phyloP scores from a whole-genome alignment of 2,888 invertebrate genomes.

The Leucania comma region DNA sequence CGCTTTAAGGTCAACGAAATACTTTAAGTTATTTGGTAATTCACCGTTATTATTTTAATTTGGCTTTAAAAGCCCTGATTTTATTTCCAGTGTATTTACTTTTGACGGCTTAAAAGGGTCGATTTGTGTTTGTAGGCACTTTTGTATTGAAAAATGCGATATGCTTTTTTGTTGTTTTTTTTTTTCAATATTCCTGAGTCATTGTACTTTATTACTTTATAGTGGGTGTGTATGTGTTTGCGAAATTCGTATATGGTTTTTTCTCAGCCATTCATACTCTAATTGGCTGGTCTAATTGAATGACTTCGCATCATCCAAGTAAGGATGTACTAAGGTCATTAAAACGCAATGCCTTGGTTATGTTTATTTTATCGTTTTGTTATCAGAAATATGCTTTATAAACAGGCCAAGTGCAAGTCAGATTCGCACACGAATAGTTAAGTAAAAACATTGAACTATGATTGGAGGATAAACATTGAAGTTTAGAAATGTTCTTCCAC shows the following conservation, averaged over 20 bases:
- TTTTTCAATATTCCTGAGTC: conserved; percentile 16
- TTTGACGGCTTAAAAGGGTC: conserved; percentile 24
- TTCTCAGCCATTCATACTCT: conserved; percentile 11
- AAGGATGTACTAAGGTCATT: neutral
- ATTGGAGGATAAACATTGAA: too few species aligned
- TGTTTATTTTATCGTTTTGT: too few species aligned
- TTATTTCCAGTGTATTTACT: conserved; percentile 37
- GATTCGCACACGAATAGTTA: neutral
- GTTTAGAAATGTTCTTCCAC: too few species aligned
- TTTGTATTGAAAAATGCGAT: conserved; percentile 6
- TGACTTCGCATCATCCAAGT: conserved; percentile 25
- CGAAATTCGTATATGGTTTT: neutral
- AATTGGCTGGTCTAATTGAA: conserved; percentile 46
- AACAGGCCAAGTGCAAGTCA: neutral
- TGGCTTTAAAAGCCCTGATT: conserved; percentile 35
- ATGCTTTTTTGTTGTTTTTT: neutral
- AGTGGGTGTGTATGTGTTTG: conserved; percentile 31
- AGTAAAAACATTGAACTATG: too few species aligned
- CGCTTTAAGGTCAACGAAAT: conserved; percentile 65
- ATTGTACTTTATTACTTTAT: conserved; percentile 25
- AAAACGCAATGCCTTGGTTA: neutral
- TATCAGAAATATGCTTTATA: neutral
- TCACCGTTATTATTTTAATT: conserved; percentile 60
- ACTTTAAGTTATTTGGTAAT: conserved; percentile 53
- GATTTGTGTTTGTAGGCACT: neutral